Percentiles rank a stretch among this genome's conserved stretches.
These are phyloP conservation scores for Turritopsis rubra DNA, from an alignment of 30 jellyfish, hydroid and myxozoan genomes.

Conservation along the genomic window DNA sequence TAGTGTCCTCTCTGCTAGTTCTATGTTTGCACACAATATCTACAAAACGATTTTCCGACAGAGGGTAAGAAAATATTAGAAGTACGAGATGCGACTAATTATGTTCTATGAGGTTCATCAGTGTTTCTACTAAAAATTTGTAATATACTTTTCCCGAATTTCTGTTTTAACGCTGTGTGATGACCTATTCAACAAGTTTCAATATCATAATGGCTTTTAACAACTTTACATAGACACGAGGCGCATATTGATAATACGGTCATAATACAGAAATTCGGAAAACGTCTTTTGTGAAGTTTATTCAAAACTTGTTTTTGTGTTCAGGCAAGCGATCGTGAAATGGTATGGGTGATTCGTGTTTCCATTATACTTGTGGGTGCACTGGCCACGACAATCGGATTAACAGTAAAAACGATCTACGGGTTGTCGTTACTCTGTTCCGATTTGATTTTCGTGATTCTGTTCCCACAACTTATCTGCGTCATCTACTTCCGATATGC, in stretches of 20 bases:
- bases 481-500: constrained; percentile 83
- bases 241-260: no score
- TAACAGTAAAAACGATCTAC: constrained; percentile 81
- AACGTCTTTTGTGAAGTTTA: no score
- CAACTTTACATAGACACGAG: no score
- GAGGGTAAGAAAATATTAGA: constrained; percentile 56
- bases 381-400: constrained; percentile 79
- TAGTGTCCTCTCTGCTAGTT: constrained; percentile 95
- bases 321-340: constrained; percentile 87
- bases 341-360: constrained; percentile 90
- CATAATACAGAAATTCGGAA: no score
- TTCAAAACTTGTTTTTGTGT: no score
- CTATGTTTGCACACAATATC: constrained; percentile 98
- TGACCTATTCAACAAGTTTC: no score
- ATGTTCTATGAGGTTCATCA: no score
- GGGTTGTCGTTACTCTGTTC: constrained; percentile 93
- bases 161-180: no score
- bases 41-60: constrained; percentile 85
- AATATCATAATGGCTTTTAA: no score
- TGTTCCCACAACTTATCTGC: constrained; percentile 91
- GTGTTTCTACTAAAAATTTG: no score
- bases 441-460: constrained; percentile 83
- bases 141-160: no score
- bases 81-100: background rate
- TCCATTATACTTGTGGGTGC: constrained; percentile 81